Percentiles rank a stretch among this genome's conserved stretches.
Evolutionary conservation across 53 echinoderm and acorn worm genomes (phyloP).

Genomic region (Paracentrotus lividus): DNA sequence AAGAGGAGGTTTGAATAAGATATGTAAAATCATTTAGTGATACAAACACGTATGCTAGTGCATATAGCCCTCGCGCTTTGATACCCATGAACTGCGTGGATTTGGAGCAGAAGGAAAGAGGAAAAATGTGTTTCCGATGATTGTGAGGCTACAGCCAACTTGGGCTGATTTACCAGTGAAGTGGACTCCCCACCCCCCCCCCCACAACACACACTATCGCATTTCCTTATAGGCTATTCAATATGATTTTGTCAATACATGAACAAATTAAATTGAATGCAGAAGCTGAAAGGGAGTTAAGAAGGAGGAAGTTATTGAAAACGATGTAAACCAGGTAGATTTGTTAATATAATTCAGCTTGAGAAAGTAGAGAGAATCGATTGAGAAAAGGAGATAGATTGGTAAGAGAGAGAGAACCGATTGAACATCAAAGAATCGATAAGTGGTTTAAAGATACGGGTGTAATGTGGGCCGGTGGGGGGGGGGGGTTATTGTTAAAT

Average conservation of each 20-base stretch:
- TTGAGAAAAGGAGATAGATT: neutral
- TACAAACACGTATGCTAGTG: too few relatives aligned
- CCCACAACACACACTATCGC: neutral
- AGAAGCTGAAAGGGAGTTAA: too few relatives aligned
- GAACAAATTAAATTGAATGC: too few relatives aligned
- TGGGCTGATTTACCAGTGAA: neutral
- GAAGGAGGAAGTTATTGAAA: too few relatives aligned
- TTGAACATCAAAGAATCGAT: neutral
- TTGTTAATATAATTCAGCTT: neutral
- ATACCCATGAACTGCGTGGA: conserved; percentile 15
- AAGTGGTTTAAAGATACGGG: neutral
- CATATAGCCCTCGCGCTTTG: neutral
- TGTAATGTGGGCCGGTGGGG: neutral
- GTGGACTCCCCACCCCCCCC: neutral
- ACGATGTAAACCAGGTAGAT: too few relatives aligned
- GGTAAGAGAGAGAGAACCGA: neutral
- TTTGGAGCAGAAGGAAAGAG: conserved; percentile 63
- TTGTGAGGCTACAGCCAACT: conserved; percentile 50
- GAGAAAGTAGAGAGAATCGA: neutral
- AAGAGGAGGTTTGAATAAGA: too few relatives aligned
- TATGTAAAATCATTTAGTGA: too few relatives aligned
- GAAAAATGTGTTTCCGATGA: conserved; percentile 70
- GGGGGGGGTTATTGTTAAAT: neutral
- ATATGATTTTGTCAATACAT: too few relatives aligned
- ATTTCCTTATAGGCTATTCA: too few relatives aligned